Percentiles rank a stretch among this genome's conserved stretches.
phyloP scores from a whole-genome alignment of 2,113 vertebrate genomes.

The Scomber scombrus region DNA sequence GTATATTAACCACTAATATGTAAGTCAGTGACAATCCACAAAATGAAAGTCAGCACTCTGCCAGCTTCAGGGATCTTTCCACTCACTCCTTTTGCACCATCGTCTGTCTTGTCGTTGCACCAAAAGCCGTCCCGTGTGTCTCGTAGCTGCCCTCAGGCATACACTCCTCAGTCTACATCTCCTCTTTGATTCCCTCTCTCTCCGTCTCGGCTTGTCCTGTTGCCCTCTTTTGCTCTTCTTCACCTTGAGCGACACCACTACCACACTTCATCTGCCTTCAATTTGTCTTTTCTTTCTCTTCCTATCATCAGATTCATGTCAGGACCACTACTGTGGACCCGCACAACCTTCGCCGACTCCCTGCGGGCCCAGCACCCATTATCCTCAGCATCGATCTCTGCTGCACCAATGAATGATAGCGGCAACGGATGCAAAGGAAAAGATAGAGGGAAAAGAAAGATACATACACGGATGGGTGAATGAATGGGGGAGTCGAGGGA shows the following conservation, averaged over 20 bases:
- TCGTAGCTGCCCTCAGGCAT: constrained; percentile 47
- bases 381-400: constrained; percentile 66
- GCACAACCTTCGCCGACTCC: constrained; percentile 9
- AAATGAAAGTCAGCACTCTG: constrained; percentile 11
- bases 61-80: constrained; percentile 21
- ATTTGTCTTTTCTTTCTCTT: constrained; percentile 48
- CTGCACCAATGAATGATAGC: constrained; percentile 53
- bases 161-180: constrained; percentile 30
- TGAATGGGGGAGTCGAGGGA: constrained; percentile 24
- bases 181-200: constrained; percentile 23
- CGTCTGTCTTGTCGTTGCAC: constrained; percentile 30
- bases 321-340: constrained; percentile 20
- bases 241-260: constrained; percentile 32
- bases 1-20: constrained; percentile 1
- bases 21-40: constrained; percentile 8
- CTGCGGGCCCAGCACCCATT: constrained; percentile 42
- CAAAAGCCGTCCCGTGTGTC: constrained; percentile 36
- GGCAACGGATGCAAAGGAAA: neutral
- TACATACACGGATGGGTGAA: constrained; percentile 15
- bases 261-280: constrained; percentile 16
- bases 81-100: constrained; percentile 6
- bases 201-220: neutral
- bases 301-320: constrained; percentile 34
- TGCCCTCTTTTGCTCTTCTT: neutral
- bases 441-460: constrained; percentile 31